A percentile compares a stretch with the other conserved stretches of the same genome.
These are phyloP conservation scores for Eulacestoma nigropectus DNA, from an alignment of 2,113 vertebrate genomes.

Conservation along the genomic window DNA sequence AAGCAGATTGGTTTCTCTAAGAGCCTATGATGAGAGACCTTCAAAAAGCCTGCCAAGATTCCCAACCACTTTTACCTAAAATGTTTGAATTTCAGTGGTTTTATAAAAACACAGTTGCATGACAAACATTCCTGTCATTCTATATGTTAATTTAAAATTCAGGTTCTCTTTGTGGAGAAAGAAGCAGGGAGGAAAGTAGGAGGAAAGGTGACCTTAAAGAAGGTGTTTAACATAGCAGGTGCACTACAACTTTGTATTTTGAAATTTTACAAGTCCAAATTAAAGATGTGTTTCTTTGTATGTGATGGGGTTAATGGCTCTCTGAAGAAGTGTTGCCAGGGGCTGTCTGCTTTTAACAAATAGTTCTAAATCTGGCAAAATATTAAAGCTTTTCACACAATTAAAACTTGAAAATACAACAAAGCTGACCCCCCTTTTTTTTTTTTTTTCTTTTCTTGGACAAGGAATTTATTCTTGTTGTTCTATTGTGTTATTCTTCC, in stretches of 20 bases:
- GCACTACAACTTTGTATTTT: background rate
- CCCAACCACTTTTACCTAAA: background rate
- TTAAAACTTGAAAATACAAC: background rate
- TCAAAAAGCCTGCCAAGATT: background rate
- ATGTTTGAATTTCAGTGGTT: background rate
- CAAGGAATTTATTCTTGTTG: background rate
- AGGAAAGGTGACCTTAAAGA: background rate
- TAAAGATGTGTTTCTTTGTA: background rate
- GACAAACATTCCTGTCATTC: background rate
- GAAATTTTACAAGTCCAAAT: background rate
- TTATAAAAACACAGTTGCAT: background rate
- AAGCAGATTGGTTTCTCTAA: background rate
- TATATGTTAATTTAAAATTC: background rate
- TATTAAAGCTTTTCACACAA: background rate
- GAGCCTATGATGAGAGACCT: background rate
- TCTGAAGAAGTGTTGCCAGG: background rate
- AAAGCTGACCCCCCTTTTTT: background rate
- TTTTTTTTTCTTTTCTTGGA: accelerated
- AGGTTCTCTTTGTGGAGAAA: background rate
- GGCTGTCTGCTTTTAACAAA: background rate
- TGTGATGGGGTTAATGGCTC: background rate
- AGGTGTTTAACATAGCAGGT: background rate
- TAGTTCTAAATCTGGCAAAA: background rate
- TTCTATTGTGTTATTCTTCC: background rate
- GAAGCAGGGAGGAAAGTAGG: background rate